Base-by-base conservation (phyloP, 2,797 vertebrate genomes). In the Manis javanica region DNA sequence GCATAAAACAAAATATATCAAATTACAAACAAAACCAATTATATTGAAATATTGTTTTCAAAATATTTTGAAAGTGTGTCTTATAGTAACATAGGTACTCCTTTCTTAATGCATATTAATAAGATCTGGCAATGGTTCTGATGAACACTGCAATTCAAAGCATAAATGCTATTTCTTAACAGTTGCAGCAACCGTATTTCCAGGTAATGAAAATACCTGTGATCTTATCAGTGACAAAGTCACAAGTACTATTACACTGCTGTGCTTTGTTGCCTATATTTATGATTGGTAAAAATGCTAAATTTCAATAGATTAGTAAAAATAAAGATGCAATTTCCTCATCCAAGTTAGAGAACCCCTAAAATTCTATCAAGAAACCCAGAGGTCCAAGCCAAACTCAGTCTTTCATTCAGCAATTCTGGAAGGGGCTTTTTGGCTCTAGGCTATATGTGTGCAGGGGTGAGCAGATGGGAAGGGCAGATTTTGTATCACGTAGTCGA, bases 151-250 rank as follows among this genome's bases (percentile, higher is more conserved):
- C 23, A 39, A 69, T 53, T 26, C 29, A 16, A 89, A 66, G 72
- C 78, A 87, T 55, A 64, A 26, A 53, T 2, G 21, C 10, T 68
- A 71, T 26, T 64, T 72, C 42, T 49, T 87, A 77, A 79, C 24
- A 18, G 42, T 6, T 55, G 71, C 55, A 68, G 39, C 63, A 72
- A 61, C 57, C 24, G 34, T 61, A 68, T 53, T 23, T 77, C 34
- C 74, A 77, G 31, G 49, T 77, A 53, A 55, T 68, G 68, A 75
- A 90, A 95, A 92, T 31, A 84, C 18, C 37, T 51, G 23, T 61
- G 91, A 95, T 79, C 57, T 57, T 51, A 85, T 61, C 95, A 61
- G 88, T 39, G 71, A 81, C 69, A 94, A 75, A 86, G 71, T 92
- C 85, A 92, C 49, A 79, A 72, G 88, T 71, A 49, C 61, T 66